Percentiles rank a stretch among this genome's conserved stretches.
These are phyloP conservation scores for Ichneumon xanthorius DNA, from an alignment of 2,888 invertebrate species.

Conservation along the genomic window DNA sequence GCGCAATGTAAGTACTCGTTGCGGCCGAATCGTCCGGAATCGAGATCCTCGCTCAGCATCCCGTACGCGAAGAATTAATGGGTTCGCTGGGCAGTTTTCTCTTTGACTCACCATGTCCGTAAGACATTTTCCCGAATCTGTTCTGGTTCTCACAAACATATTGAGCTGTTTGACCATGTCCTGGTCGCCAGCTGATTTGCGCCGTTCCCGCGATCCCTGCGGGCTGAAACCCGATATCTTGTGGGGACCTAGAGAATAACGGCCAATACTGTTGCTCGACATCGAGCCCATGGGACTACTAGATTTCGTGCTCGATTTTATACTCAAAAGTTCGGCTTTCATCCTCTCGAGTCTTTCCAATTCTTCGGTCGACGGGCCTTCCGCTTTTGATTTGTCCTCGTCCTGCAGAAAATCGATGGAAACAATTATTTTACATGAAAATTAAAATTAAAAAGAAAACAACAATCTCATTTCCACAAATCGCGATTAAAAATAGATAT, in stretches of 20 bases:
- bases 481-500: conserved; percentile 37
- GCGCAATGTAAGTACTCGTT: too few relatives aligned
- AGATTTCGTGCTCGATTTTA: conserved; percentile 81
- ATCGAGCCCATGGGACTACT: conserved; percentile 80
- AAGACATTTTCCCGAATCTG: conserved; percentile 94
- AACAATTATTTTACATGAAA: conserved; percentile 15
- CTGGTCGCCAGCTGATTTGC: conserved; percentile 94
- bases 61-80: neutral
- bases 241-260: conserved; percentile 84
- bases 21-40: too few relatives aligned
- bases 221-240: conserved; percentile 81
- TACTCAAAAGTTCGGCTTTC: conserved; percentile 85
- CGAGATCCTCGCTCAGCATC: too few relatives aligned
- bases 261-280: conserved; percentile 83
- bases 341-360: conserved; percentile 87
- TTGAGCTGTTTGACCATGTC: conserved; percentile 89
- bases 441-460: neutral
- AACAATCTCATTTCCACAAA: conserved; percentile 24
- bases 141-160: conserved; percentile 92
- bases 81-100: neutral
- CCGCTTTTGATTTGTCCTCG: conserved; percentile 89
- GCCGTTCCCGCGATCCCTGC: conserved; percentile 87
- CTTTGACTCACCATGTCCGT: conserved; percentile 89
- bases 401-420: conserved; percentile 85
- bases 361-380: conserved; percentile 87